phyloP scores from a whole-genome alignment of 2,797 vertebrate species.

The Cirrhinus molitorella region DNA sequence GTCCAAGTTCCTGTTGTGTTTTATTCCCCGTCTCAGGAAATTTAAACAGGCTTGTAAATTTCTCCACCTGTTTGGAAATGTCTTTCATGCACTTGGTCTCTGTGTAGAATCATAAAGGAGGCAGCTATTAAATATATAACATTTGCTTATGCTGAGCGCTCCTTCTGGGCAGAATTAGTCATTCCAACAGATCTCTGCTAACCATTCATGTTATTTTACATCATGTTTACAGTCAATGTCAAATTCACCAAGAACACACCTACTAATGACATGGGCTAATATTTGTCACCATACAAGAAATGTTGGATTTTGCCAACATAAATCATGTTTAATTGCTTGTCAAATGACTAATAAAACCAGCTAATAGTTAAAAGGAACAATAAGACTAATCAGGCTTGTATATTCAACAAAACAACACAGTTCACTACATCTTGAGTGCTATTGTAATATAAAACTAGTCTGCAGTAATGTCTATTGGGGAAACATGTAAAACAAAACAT shows the following conservation, averaged over 20 bases:
- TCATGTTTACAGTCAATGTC: constrained; percentile 64
- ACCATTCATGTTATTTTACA: constrained; percentile 76
- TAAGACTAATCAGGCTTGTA: not conserved
- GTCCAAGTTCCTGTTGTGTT: constrained; percentile 71
- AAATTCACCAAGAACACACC: constrained; percentile 37
- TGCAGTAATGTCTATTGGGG: not conserved
- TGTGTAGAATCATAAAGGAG: constrained; percentile 74
- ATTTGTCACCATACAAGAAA: constrained; percentile 6
- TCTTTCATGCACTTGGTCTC: constrained; percentile 70
- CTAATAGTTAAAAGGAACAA: not conserved
- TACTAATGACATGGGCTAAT: constrained; percentile 22
- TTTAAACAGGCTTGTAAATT: constrained; percentile 78
- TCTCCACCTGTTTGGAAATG: constrained; percentile 82
- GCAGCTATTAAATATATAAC: constrained; percentile 75
- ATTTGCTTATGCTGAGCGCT: constrained; percentile 64
- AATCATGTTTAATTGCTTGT: constrained; percentile 24
- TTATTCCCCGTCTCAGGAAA: constrained; percentile 78
- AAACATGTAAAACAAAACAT: not conserved
- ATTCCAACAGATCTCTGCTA: constrained; percentile 69
- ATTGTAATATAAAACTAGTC: not conserved
- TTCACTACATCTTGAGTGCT: not conserved
- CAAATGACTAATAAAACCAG: constrained; percentile 16
- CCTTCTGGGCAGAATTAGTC: constrained; percentile 75
- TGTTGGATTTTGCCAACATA: not conserved
- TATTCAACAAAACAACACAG: not conserved